Evolutionary conservation across 2,888 invertebrate species (phyloP).

Genomic region (Leucophora obtusa): DNA sequence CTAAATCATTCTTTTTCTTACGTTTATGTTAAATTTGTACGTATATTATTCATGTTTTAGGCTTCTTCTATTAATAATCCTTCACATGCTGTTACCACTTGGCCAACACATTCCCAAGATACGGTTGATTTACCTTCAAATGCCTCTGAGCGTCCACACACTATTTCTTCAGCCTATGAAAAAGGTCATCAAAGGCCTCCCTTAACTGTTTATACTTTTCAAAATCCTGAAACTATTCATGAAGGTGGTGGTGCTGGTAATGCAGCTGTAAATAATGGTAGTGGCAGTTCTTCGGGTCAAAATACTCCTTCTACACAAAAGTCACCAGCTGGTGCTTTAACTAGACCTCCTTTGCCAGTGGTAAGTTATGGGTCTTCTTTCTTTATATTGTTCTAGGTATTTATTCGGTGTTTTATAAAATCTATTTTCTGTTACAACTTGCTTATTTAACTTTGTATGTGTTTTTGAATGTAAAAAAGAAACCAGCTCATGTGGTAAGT

Average conservation of each 20-base stretch:
- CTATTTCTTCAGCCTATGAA: constrained; percentile 94
- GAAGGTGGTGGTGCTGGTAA: constrained; percentile 69
- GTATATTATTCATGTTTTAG: constrained; percentile 72
- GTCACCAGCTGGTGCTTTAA: constrained; percentile 80
- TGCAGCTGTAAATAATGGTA: constrained; percentile 61
- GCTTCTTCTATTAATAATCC: constrained; percentile 80
- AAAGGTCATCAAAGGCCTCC: constrained; percentile 91
- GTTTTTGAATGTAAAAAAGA: constrained; percentile 68
- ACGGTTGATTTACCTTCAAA: constrained; percentile 74
- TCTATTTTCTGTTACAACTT: constrained; percentile 45
- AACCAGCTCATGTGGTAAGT: constrained; percentile 76
- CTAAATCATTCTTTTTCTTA: no score
- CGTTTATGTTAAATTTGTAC: no score
- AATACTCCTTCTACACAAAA: constrained; percentile 77
- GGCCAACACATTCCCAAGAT: constrained; percentile 79
- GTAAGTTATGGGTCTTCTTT: constrained; percentile 79
- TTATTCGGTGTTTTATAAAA: constrained; percentile 23
- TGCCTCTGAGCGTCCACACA: constrained; percentile 92
- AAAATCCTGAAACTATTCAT: constrained; percentile 83
- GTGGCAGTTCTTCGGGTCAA: constrained; percentile 69
- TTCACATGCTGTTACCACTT: constrained; percentile 78
- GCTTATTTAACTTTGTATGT: constrained; percentile 54
- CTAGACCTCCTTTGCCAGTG: constrained; percentile 86
- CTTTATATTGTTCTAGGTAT: background rate
- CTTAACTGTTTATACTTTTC: constrained; percentile 92